A percentile compares a stretch with the other conserved stretches of the same genome.
These are phyloP conservation scores for Mylabris phalerata DNA, from an alignment of 1,140 invertebrate species.

Conservation along the genomic window DNA sequence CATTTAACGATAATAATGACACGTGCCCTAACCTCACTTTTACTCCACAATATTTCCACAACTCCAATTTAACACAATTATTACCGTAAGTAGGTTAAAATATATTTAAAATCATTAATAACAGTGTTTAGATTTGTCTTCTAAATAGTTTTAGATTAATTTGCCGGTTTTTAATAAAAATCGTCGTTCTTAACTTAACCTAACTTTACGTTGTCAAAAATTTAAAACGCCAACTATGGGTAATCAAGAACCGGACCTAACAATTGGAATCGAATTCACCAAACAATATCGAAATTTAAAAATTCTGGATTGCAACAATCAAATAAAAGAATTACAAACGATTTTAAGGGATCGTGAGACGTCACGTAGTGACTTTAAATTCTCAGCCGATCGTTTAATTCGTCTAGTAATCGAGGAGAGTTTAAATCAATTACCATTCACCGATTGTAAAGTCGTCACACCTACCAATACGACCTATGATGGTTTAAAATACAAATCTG, in stretches of 20 bases:
- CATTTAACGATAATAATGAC: neutral
- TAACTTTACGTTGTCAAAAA: constrained; percentile 7
- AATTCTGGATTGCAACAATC: constrained; percentile 74
- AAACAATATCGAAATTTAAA: constrained; percentile 73
- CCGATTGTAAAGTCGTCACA: constrained; percentile 80
- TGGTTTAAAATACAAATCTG: constrained; percentile 88
- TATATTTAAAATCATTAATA: too few relatives aligned
- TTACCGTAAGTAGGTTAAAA: too few relatives aligned
- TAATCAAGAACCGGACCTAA: constrained; percentile 29
- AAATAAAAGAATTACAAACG: constrained; percentile 89
- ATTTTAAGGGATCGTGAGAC: constrained; percentile 93
- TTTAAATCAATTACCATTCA: constrained; percentile 93
- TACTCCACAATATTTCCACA: neutral
- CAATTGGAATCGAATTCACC: constrained; percentile 20
- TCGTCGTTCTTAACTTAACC: constrained; percentile 7
- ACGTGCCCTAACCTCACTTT: constrained; percentile 7
- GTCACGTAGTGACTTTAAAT: constrained; percentile 92
- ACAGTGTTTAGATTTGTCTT: too few relatives aligned
- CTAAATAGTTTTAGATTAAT: too few relatives aligned
- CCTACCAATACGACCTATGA: constrained; percentile 87
- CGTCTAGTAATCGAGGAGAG: constrained; percentile 96
- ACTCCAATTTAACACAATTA: neutral
- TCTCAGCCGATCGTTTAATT: constrained; percentile 93
- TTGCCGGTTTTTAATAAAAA: neutral
- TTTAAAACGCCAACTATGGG: constrained; percentile 24